Evolutionary conservation across 1,140 invertebrate species (phyloP).

Genomic region (Drosophila pseudoobscura): DNA sequence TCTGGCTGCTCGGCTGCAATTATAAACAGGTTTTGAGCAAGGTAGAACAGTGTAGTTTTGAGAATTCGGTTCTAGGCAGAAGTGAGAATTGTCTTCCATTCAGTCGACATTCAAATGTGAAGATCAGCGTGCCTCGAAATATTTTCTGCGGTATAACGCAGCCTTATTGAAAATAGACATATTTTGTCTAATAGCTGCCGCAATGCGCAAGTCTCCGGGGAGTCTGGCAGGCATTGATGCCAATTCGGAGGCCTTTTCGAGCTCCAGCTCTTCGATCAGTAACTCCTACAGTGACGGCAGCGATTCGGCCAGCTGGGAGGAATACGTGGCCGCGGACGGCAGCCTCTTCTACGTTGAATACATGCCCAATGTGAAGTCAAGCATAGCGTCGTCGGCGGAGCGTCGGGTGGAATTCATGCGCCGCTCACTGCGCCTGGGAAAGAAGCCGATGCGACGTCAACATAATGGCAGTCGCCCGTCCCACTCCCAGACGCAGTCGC

Average conservation of each 20-base stretch:
- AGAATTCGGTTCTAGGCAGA: slow-evolving; percentile 1
- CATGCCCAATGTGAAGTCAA: slow-evolving; percentile 48
- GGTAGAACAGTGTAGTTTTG: no score
- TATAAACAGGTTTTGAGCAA: slow-evolving; percentile 41
- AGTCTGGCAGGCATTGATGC: slow-evolving; percentile 48
- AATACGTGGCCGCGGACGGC: slow-evolving; percentile 75
- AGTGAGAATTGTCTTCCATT: slow-evolving; percentile 10
- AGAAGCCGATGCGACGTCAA: slow-evolving; percentile 65
- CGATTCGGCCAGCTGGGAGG: slow-evolving; percentile 80
- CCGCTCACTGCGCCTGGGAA: slow-evolving; percentile 73
- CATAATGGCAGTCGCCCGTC: slow-evolving; percentile 49
- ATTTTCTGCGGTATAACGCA: no score
- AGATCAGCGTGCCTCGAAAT: slow-evolving; percentile 8
- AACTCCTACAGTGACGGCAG: slow-evolving; percentile 77
- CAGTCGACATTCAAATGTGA: slow-evolving; percentile 28
- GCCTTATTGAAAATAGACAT: not conserved
- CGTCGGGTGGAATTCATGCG: slow-evolving; percentile 70
- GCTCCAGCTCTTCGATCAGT: slow-evolving; percentile 67
- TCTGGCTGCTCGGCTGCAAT: slow-evolving; percentile 24
- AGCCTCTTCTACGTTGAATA: slow-evolving; percentile 80
- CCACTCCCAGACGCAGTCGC: slow-evolving; percentile 45
- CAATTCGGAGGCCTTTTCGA: slow-evolving; percentile 69
- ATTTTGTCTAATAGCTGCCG: not conserved
- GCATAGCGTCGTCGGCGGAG: slow-evolving; percentile 25
- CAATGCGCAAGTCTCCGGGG: slow-evolving; percentile 70